Evolutionary conservation across 64 coral and sea anemone genomes (phyloP).

Genomic region (Catalaphyllia jardinei): DNA sequence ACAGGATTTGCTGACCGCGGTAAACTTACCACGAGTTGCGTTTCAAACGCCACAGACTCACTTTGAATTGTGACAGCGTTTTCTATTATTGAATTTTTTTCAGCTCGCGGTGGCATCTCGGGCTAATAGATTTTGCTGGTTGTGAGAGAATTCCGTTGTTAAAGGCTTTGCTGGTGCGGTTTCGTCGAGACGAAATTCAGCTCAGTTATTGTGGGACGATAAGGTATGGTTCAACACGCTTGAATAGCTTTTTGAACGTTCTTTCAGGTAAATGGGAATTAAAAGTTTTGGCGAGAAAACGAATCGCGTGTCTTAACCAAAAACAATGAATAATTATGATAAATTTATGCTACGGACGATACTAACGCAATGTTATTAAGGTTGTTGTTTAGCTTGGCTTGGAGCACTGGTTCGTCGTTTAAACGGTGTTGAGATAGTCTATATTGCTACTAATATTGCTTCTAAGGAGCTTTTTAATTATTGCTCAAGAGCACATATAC

Average conservation of each 20-base stretch:
- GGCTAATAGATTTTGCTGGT: conserved; percentile 1
- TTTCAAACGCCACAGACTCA: background rate
- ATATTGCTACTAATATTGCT: conserved; percentile 18
- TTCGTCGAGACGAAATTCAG: conserved; percentile 13
- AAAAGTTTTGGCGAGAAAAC: background rate
- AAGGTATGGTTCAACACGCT: conserved; percentile 23
- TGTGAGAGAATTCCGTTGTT: conserved; percentile 7
- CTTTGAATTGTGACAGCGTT: background rate
- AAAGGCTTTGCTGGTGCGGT: background rate
- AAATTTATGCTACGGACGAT: conserved; percentile 11
- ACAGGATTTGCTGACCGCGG: conserved; percentile 32
- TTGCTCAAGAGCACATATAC: conserved; percentile 9
- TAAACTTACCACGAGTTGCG: conserved; percentile 29
- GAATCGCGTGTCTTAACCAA: background rate
- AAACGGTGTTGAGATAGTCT: conserved; percentile 14
- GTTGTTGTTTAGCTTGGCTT: conserved; percentile 32
- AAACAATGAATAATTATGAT: background rate
- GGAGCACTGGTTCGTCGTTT: conserved; percentile 29
- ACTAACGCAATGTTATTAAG: conserved; percentile 39
- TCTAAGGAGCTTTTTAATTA: conserved; percentile 39
- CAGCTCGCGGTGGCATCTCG: background rate
- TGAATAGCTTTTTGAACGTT: background rate
- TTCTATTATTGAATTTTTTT: conserved; percentile 29
- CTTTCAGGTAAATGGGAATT: background rate
- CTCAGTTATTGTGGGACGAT: background rate